Evolutionary conservation across 2,888 invertebrate genomes (phyloP), one percentile per base, ranked within the genome.

Genomic region (Bhutanitis thaidina): DNA sequence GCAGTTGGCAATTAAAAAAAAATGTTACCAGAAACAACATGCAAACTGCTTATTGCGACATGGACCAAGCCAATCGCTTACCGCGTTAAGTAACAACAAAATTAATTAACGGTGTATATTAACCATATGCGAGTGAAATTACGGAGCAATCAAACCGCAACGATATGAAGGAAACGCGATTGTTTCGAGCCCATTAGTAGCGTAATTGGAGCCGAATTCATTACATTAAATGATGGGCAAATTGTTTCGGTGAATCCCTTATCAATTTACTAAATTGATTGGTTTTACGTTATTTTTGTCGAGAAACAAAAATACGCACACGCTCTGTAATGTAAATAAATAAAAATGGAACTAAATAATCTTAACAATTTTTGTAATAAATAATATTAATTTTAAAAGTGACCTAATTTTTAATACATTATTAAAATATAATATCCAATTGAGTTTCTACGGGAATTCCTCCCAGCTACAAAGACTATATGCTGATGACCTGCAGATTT

Each of bases 241-340:
- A 85, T 80, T 80, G 81, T 76, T 80, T 73, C 71, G 76, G 76
- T 77, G 74, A 77, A 77, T 80, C 80, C 80, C 83, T 75, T 77
- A 80, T 82, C 83, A 84, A 85, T 85, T 85, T 84, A 74, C 64
- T 67, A 82, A 85, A 86, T 82, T 81, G 79, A 77, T 74, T 67
- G 66, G 61, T 68, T 59, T 64, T 56, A 61, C 55, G 58, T 55
- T 53, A 53, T 54, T 27, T 49, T 37, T 44, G n/a, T 44, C 30
- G 8, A 9, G 7, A 12, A n/a, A 7, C 5, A 5, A 35, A 27
- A 7, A 27, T 8, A 27, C 27, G 5, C 5, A 7, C 7, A 20
- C 3, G 20, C 20, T 20, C n/a, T n/a, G n/a, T n/a, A n/a, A n/a
- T n/a, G n/a, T n/a, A n/a, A n/a, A n/a, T n/a, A n/a, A n/a, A 20